Conservation (phyloP, 2,888 invertebrate species). For the Quadroppia sp. region DNA sequence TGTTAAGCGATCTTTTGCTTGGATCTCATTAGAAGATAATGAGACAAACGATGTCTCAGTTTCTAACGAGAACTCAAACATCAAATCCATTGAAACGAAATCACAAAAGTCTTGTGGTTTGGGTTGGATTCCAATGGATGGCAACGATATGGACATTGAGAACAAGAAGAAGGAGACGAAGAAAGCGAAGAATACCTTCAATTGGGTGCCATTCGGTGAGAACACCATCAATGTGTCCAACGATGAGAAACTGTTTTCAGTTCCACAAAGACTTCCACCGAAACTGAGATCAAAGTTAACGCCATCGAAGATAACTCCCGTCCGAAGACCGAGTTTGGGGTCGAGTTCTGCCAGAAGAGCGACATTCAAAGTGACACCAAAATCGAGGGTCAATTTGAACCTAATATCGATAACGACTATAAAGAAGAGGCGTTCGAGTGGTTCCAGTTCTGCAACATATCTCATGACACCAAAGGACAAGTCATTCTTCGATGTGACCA, state of each 20-base stretch:
- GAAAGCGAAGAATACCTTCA: neutral
- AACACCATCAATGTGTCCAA: neutral
- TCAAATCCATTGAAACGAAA: too few species aligned
- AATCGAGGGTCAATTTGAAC: neutral
- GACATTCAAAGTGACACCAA: slow-evolving; percentile 16
- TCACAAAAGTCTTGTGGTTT: neutral
- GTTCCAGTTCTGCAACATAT: neutral
- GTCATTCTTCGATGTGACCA: neutral
- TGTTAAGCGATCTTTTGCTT: slow-evolving; percentile 8
- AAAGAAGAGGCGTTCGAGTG: slow-evolving; percentile 25
- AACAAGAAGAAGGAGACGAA: neutral
- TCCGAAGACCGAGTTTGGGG: neutral
- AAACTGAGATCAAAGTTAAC: slow-evolving; percentile 15
- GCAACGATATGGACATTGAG: neutral
- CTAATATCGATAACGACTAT: neutral
- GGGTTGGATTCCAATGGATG: neutral
- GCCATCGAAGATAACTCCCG: neutral
- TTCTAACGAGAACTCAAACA: too few species aligned
- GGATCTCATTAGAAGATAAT: slow-evolving; percentile 10
- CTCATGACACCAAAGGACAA: neutral
- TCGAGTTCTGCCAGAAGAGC: slow-evolving; percentile 9
- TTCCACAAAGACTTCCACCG: slow-evolving; percentile 20
- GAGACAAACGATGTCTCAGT: neutral
- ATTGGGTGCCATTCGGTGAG: slow-evolving; percentile 25
- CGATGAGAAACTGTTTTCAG: neutral